Conservation (phyloP, 2,113 vertebrate genomes). For the Campylomormyrus numenius region DNA sequence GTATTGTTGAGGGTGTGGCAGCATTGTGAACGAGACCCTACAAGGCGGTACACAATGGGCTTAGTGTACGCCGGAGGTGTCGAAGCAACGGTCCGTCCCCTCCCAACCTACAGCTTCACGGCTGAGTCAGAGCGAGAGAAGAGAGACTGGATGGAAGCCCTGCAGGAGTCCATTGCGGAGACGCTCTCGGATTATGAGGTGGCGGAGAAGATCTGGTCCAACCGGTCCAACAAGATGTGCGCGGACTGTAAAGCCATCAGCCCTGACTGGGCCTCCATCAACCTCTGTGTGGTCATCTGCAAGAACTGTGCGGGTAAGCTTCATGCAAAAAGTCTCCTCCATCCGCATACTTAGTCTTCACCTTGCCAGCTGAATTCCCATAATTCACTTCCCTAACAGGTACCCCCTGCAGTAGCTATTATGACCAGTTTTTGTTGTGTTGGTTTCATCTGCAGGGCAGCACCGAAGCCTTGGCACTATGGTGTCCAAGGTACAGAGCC, state of each 20-base stretch:
- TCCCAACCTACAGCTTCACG: slow-evolving; percentile 66
- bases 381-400: not conserved
- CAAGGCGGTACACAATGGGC: not conserved
- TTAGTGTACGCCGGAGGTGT: not conserved
- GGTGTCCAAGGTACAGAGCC: slow-evolving; percentile 92
- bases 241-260: slow-evolving; percentile 81
- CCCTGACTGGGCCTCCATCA: slow-evolving; percentile 96
- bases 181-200: slow-evolving; percentile 94
- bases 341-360: not conserved
- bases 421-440: not conserved
- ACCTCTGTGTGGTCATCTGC: slow-evolving; percentile 95
- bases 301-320: slow-evolving; percentile 87
- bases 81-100: not conserved
- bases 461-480: slow-evolving; percentile 87
- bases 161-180: slow-evolving; percentile 87
- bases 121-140: slow-evolving; percentile 83
- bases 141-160: slow-evolving; percentile 83
- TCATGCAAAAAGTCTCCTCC: no score
- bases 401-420: not conserved
- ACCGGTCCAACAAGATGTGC: slow-evolving; percentile 82
- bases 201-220: slow-evolving; percentile 98
- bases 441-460: slow-evolving; percentile 65
- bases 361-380: not conserved
- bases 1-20: not conserved
- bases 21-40: not conserved